phyloP scores from a whole-genome alignment of 2,888 invertebrate species.

The Aromia moschata region DNA sequence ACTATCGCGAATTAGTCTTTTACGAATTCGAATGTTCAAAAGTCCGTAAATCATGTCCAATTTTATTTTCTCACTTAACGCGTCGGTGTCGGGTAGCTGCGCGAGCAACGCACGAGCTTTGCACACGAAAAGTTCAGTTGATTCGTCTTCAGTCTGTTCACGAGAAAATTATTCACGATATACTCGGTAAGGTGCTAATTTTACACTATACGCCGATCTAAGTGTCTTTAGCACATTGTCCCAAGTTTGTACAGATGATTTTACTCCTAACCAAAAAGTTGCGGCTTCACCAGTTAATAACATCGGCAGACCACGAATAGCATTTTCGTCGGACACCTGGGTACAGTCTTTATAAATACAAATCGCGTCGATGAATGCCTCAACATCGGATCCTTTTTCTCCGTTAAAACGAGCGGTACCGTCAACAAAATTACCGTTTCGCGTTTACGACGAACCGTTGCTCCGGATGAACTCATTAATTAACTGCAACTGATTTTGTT shows the following conservation, averaged over 20 bases:
- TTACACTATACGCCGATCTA: neutral
- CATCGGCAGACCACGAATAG: conserved; percentile 28
- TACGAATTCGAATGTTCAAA: neutral
- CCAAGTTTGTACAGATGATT: conserved; percentile 20
- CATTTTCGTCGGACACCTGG: conserved; percentile 26
- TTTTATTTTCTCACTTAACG: neutral
- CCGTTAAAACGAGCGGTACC: neutral
- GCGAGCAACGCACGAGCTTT: conserved; percentile 1
- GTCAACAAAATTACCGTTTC: neutral
- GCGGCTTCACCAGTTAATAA: conserved; percentile 22
- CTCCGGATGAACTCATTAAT: neutral
- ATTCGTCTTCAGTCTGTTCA: neutral
- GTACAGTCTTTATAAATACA: conserved; percentile 31
- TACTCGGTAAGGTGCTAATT: neutral
- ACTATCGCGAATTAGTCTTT: neutral
- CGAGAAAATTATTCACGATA: neutral
- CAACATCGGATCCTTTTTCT: conserved; percentile 7
- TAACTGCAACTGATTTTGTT: conserved; percentile 3
- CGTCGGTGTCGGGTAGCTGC: neutral
- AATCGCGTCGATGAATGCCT: conserved; percentile 28
- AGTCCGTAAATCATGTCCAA: neutral
- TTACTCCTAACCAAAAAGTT: conserved; percentile 29
- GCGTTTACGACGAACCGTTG: neutral
- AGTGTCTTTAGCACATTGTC: neutral
- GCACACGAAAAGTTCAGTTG: conserved; percentile 1